Evolutionary conservation across 2,888 invertebrate species (phyloP), one percentile per base, ranked within the genome.

Genomic region (Lamellibrachia satsuma): DNA sequence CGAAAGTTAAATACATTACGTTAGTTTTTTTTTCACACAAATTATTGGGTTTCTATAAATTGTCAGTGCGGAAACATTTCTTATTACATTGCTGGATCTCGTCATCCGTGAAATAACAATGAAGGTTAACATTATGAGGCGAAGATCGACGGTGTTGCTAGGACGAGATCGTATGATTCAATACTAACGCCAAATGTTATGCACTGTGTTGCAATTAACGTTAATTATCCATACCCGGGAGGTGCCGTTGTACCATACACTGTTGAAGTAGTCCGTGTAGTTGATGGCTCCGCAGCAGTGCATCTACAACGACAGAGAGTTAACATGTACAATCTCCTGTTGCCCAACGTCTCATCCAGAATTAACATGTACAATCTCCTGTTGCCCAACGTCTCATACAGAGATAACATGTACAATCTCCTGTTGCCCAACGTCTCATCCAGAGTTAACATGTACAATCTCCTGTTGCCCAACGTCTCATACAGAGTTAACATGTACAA

Each of bases 271-370:
- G 94, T 97, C 97, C 93, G 97, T 93, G 11, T 94, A 94, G 7
- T 93, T 97, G 39, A 98, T 98, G n/a, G 98, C 98, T 27, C 94
- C 96, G 95, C 99, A 99, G 96, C 99, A 99, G 95, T 98, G 97
- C 92, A 98, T 97, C 97, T 98, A 97, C 57, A 97, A 96, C 75
- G 91, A 93, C 92, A 75, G 11, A 39, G 39, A 39, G 39, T 39
- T 91, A 15, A 91, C 91, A 39, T 39, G 39, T 39, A 39, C 39
- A 39, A 39, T 39, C 39, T 39, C 39, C 39, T 39, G 39, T 39
- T 39, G 39, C 39, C 39, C 90, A 93, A 90, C 52, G 92, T 15
- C 11, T 92, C 7, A 27, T 92, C 1, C 92, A 93, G 57, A 52
- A 90, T 3, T 11, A 91, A 90, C 7, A 91, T 91, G 60, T 92